Percentiles rank a stretch among this genome's conserved stretches.
These are phyloP conservation scores for Zygogramma bicolorata DNA, from an alignment of 2,888 invertebrate genomes.

Conservation along the genomic window DNA sequence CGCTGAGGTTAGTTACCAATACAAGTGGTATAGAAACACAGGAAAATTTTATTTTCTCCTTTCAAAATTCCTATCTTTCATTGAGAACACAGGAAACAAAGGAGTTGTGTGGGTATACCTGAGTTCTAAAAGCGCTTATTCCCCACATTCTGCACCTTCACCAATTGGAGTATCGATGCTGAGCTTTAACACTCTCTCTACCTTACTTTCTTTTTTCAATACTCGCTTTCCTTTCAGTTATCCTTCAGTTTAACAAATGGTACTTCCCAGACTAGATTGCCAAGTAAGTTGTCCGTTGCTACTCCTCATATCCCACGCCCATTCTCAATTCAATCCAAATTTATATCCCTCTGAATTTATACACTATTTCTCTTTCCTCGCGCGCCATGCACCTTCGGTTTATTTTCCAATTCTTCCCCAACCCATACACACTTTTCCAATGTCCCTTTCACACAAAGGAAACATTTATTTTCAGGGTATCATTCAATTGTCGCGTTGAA, in stretches of 20 bases:
- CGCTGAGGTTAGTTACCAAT: too few species aligned
- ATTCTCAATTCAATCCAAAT: constrained; percentile 59
- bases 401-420: neutral
- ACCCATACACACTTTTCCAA: neutral
- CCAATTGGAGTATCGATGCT: neutral
- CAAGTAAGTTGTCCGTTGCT: constrained; percentile 59
- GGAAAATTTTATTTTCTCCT: too few species aligned
- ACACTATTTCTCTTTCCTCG: constrained; percentile 46
- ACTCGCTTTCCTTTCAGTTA: constrained; percentile 59
- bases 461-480: neutral
- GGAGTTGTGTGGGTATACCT: too few species aligned
- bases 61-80: too few species aligned
- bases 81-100: too few species aligned
- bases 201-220: constrained; percentile 52
- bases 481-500: neutral
- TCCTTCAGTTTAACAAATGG: constrained; percentile 61
- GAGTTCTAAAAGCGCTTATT: neutral
- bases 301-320: constrained; percentile 59
- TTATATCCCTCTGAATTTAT: constrained; percentile 60
- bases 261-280: constrained; percentile 58
- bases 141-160: neutral
- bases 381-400: neutral
- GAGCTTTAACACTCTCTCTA: neutral
- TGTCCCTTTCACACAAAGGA: neutral
- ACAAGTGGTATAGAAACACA: too few species aligned